phyloP scores from a whole-genome alignment of 1,140 invertebrate genomes.

The Drosophila kurseongensis region DNA sequence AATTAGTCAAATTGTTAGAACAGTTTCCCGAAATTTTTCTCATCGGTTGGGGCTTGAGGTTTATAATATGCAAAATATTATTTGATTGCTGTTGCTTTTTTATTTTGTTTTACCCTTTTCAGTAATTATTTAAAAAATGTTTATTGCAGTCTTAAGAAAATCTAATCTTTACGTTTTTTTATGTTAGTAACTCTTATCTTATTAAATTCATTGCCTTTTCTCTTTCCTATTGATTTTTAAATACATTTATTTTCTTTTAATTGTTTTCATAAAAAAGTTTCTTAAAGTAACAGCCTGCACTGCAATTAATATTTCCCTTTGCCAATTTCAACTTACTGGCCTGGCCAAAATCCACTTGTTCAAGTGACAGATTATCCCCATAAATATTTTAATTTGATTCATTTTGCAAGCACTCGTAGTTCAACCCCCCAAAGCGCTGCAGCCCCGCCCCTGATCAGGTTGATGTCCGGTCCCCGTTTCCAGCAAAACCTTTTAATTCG shows the following conservation, averaged over 20 bases:
- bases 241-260: neutral
- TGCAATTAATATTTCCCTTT: neutral
- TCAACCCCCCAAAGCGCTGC: conserved; percentile 47
- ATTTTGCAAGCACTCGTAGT: conserved; percentile 49
- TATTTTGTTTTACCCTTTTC: too few species aligned
- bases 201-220: too few species aligned
- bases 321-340: neutral
- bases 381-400: conserved; percentile 55
- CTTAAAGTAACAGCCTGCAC: neutral
- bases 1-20: neutral
- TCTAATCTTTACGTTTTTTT: neutral
- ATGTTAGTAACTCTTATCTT: neutral
- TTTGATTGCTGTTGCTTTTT: neutral
- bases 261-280: neutral
- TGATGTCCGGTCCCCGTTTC: conserved; percentile 20
- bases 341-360: conserved; percentile 7
- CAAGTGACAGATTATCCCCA: conserved; percentile 42
- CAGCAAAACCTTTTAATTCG: conserved; percentile 70
- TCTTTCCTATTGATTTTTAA: neutral
- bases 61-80: neutral
- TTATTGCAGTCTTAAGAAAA: too few species aligned
- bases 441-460: conserved; percentile 13
- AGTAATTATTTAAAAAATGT: too few species aligned
- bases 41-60: too few species aligned
- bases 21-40: too few species aligned